phyloP scores from a whole-genome alignment of 1,140 invertebrate species.

The Oryzaephilus surinamensis region DNA sequence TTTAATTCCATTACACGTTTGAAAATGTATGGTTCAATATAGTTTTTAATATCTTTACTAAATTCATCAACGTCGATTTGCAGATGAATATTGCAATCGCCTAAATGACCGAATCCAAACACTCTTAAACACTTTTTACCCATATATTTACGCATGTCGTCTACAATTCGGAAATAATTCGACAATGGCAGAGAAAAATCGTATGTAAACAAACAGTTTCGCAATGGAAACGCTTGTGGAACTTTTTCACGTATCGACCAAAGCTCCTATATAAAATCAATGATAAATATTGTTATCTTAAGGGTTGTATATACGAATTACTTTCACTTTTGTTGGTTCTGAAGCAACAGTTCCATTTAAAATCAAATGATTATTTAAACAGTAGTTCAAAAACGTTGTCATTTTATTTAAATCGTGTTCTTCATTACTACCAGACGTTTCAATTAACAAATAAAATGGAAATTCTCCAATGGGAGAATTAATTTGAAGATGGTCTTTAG shows the following conservation, averaged over 20 bases:
- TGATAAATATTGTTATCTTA: neutral
- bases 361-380: conserved; percentile 60
- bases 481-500: conserved; percentile 48
- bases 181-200: conserved; percentile 81
- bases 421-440: conserved; percentile 76
- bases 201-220: conserved; percentile 83
- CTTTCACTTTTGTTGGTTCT: conserved; percentile 65
- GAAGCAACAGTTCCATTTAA: conserved; percentile 72
- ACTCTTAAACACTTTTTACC: conserved; percentile 46
- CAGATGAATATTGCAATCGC: conserved; percentile 85
- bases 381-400: conserved; percentile 59
- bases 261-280: conserved; percentile 48
- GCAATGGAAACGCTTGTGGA: conserved; percentile 67
- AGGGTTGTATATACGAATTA: too few species aligned
- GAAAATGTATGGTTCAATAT: conserved; percentile 81
- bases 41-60: conserved; percentile 49
- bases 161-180: conserved; percentile 73
- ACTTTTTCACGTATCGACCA: conserved; percentile 82
- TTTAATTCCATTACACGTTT: conserved; percentile 65
- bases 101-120: conserved; percentile 88
- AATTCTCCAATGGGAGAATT: conserved; percentile 49
- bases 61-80: conserved; percentile 68
- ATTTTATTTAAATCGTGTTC: conserved; percentile 82
- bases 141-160: conserved; percentile 55
- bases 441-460: conserved; percentile 84